These are phyloP conservation scores for Lepus americanus DNA, from an alignment of 2,113 vertebrate genomes.

Conservation along the genomic window DNA sequence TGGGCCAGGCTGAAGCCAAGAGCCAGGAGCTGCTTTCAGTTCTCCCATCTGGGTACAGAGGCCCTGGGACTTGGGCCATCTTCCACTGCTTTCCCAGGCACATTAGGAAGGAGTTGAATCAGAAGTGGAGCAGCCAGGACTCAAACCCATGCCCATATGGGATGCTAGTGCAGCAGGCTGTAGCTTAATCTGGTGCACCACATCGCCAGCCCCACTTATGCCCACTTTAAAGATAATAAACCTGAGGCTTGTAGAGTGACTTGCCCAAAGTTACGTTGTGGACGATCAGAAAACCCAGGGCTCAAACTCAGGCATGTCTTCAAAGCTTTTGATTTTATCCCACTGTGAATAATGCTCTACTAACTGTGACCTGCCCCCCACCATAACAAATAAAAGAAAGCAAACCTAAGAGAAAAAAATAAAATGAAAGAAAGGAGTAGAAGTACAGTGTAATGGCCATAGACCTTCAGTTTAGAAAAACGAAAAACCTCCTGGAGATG, in stretches of 20 bases:
- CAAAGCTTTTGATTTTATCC: slow-evolving; percentile 20
- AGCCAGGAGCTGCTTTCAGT: too few relatives aligned
- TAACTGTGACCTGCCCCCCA: neutral
- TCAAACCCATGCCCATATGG: too few relatives aligned
- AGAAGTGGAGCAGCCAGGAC: too few relatives aligned
- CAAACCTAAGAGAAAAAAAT: neutral
- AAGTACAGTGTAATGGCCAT: neutral
- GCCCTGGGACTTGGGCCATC: too few relatives aligned
- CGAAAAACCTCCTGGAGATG: neutral
- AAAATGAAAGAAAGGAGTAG: neutral
- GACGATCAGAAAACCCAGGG: slow-evolving; percentile 21
- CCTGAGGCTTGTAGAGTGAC: neutral
- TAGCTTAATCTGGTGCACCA: too few relatives aligned
- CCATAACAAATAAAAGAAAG: neutral
- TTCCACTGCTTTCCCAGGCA: too few relatives aligned
- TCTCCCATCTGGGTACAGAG: too few relatives aligned
- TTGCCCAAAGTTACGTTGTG: slow-evolving; percentile 34
- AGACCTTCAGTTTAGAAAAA: slow-evolving; percentile 1
- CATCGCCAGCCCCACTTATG: neutral
- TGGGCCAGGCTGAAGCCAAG: too few relatives aligned
- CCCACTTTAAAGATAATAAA: slow-evolving; percentile 54
- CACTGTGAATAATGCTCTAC: neutral
- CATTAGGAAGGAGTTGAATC: too few relatives aligned
- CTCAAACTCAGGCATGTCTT: neutral
- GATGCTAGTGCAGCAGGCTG: too few relatives aligned